Base-by-base conservation (phyloP, 1,140 invertebrate genomes). In the Diplogasteroides magnus region DNA sequence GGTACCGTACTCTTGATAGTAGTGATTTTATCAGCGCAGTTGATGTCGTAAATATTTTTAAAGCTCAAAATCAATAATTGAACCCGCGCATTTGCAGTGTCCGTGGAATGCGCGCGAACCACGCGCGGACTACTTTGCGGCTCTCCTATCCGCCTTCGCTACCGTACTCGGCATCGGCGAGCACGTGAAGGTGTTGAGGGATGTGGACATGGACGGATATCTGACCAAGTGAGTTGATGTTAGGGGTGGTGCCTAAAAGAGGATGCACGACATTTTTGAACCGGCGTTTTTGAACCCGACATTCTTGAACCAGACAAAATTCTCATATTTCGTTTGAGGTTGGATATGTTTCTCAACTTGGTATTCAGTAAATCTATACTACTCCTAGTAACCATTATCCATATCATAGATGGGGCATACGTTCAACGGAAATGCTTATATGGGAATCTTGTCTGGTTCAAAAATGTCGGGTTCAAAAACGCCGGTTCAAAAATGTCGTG, bases 21-120 rank as follows among this genome's bases (percentile, higher is more conserved):
- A 56, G 23, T 56, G 23, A 14, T 14, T 23, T 14, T 14, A 56
- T 56, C n/a, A 56, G 48, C 13, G 13, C n/a, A 14, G 13, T 56
- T 56, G 48, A 56, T 14, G 48, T 14, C 48, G 13, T 23, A 14
- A 56, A 27, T 31, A 11, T 64, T 29, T 57, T 64, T 19, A 13
- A 31, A 25, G 11, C 29, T 32, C 28, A 25, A 1, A 14, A 64
- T 14, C 19, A 48, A 48, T 19, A 48, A 48, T 11, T 48, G 37
- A 48, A 48, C 19, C 37, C 19, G 6, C 6, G 25, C 62, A 48
- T 29, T 11, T 64, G 11, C 31, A 64, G 86, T 94, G 95, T 6
- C 94, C 96, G 0, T 99, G 96, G 96, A 89, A 93, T 55, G 85
- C 98, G 15, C 84, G 98, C n/a, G 86, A 90, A 57, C 85, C 91